Evolutionary conservation across 2,888 invertebrate genomes (phyloP).

Genomic region (Junonia oenone): DNA sequence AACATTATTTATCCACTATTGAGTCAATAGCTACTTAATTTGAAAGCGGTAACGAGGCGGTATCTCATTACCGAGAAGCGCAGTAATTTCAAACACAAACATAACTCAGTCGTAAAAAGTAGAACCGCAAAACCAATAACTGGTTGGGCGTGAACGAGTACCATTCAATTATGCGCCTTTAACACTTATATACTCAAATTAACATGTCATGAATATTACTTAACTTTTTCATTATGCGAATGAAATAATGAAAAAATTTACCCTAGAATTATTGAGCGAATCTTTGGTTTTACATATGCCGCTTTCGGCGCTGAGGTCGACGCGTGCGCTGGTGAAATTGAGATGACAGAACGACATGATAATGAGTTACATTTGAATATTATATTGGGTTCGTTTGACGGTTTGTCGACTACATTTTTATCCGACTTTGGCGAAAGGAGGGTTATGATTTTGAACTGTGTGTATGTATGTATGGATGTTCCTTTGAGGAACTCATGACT

Average conservation of each 20-base stretch:
- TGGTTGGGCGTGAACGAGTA: constrained; percentile 19
- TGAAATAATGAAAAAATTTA: constrained; percentile 31
- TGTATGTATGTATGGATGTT: no score
- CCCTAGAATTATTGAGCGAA: constrained; percentile 62
- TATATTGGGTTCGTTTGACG: constrained; percentile 9
- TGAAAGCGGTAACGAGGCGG: neutral
- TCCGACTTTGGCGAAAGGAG: no score
- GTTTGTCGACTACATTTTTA: constrained; percentile 6
- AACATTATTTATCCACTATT: neutral
- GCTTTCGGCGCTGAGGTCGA: constrained; percentile 32
- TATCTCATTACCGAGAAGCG: constrained; percentile 6
- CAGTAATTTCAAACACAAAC: constrained; percentile 14
- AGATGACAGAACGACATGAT: constrained; percentile 26
- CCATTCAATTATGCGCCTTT: constrained; percentile 62
- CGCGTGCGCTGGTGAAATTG: constrained; percentile 36
- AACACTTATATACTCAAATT: constrained; percentile 65
- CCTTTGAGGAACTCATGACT: no score
- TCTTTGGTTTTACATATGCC: constrained; percentile 61
- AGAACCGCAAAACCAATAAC: constrained; percentile 22
- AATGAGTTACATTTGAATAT: constrained; percentile 21
- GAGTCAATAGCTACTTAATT: neutral
- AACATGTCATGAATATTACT: constrained; percentile 76
- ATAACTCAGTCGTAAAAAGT: constrained; percentile 22
- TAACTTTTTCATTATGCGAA: constrained; percentile 66
- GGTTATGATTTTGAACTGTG: no score